Evolutionary conservation across 2,797 vertebrate genomes (phyloP).

Genomic region (Scomberomorus guttatus): DNA sequence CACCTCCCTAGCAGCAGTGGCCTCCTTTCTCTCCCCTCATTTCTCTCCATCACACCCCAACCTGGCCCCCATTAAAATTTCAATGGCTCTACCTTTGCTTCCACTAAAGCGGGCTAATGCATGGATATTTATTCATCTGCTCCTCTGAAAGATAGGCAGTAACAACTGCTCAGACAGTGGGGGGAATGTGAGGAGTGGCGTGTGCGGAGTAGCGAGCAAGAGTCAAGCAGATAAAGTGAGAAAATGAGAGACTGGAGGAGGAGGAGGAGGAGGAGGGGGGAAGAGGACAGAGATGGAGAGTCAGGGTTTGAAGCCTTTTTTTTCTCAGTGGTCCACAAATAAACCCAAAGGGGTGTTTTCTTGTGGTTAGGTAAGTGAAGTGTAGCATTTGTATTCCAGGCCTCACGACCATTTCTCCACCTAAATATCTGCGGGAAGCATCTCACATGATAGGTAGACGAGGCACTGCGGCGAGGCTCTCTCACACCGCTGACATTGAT

Average conservation of each 20-base stretch:
- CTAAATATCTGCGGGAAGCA: neutral
- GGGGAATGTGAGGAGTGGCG: constrained; percentile 8
- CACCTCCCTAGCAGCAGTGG: neutral
- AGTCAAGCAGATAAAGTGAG: constrained; percentile 26
- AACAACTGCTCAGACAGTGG: constrained; percentile 30
- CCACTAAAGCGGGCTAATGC: constrained; percentile 43
- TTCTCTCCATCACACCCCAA: constrained; percentile 38
- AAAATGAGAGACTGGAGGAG: constrained; percentile 1
- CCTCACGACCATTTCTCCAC: constrained; percentile 18
- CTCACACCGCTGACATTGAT: constrained; percentile 28
- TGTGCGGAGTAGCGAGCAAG: constrained; percentile 40
- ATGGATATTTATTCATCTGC: constrained; percentile 71
- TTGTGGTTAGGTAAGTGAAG: neutral
- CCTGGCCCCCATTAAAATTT: constrained; percentile 60
- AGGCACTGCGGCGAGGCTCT: neutral
- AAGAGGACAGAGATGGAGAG: constrained; percentile 7
- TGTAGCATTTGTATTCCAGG: constrained; percentile 34
- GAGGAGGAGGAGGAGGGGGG: neutral
- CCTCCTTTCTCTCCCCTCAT: constrained; percentile 26
- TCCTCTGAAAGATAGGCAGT: constrained; percentile 46
- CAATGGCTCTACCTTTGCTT: constrained; percentile 48
- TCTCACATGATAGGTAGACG: constrained; percentile 28
- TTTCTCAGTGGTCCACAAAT: neutral
- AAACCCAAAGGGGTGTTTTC: constrained; percentile 7
- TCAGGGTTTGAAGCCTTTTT: constrained; percentile 22